phyloP scores from a whole-genome alignment of 2,888 invertebrate genomes.

The Hydrotaea cyrtoneurina region DNA sequence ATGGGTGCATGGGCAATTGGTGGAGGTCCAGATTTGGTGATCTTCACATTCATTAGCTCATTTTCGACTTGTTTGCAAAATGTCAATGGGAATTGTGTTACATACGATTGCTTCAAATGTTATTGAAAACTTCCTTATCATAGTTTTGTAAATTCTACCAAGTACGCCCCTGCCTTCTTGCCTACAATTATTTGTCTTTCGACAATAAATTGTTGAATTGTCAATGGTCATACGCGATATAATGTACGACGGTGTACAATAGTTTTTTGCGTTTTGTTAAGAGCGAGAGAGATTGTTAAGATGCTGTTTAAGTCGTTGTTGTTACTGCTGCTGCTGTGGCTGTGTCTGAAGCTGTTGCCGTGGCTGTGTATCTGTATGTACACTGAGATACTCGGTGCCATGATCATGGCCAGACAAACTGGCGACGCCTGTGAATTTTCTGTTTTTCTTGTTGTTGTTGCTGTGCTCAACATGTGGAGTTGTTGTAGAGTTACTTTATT shows the following conservation, averaged over 20 bases:
- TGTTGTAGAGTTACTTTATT: slow-evolving; percentile 58
- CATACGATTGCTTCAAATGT: too few species aligned
- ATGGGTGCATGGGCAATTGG: too few species aligned
- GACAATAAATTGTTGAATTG: slow-evolving; percentile 64
- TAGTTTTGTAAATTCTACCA: too few species aligned
- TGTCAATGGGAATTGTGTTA: too few species aligned
- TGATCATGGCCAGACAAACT: slow-evolving; percentile 76
- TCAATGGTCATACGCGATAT: slow-evolving; percentile 56
- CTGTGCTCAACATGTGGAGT: slow-evolving; percentile 52
- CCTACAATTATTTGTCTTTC: slow-evolving; percentile 37
- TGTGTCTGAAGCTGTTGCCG: slow-evolving; percentile 44
- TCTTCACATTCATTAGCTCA: too few species aligned
- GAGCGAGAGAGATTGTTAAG: slow-evolving; percentile 47
- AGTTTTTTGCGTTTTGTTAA: slow-evolving; percentile 21
- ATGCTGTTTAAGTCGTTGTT: slow-evolving; percentile 34
- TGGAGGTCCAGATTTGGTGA: too few species aligned
- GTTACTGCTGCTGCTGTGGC: slow-evolving; percentile 35
- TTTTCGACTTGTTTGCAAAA: too few species aligned
- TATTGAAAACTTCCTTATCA: too few species aligned
- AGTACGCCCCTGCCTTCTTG: slow-evolving; percentile 3
- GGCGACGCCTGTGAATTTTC: slow-evolving; percentile 79
- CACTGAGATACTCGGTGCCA: slow-evolving; percentile 50
- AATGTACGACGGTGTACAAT: slow-evolving; percentile 16
- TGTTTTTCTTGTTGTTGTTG: too few species aligned
- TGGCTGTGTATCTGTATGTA: background rate